Conservation (phyloP, 2,888 invertebrate genomes). For the Caenorhabditis macrosperma region DNA sequence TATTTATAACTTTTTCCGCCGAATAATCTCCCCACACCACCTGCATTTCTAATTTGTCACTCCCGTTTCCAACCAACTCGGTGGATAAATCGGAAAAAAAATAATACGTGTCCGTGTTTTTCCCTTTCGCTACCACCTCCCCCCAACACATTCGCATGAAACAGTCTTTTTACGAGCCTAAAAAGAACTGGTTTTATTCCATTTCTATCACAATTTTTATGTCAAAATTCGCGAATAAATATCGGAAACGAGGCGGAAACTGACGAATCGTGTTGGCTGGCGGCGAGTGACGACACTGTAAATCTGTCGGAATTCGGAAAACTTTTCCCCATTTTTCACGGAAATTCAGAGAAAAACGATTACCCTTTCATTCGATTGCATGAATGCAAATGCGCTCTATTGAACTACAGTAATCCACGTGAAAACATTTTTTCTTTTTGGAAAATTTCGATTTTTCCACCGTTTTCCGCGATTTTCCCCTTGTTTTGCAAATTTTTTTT, state of each 20-base stretch:
- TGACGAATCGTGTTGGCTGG: not conserved
- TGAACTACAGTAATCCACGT: not conserved
- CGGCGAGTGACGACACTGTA: too few species aligned
- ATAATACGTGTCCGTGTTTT: not conserved
- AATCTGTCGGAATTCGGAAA: not conserved
- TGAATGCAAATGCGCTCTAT: conserved; percentile 30
- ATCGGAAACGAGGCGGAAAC: not conserved
- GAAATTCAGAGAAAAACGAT: not conserved
- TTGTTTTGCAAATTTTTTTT: not conserved
- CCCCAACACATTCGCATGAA: not conserved
- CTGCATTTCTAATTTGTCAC: conserved; percentile 47
- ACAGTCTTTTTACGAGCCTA: not conserved
- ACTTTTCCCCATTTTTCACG: not conserved
- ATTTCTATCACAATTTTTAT: conserved; percentile 31
- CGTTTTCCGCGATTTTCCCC: not conserved
- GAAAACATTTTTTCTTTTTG: conserved; percentile 4
- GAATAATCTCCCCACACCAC: conserved; percentile 7
- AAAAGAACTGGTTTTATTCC: conserved; percentile 9
- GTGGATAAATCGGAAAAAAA: not conserved
- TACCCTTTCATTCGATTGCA: not conserved
- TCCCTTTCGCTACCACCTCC: not conserved
- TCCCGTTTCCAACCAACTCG: not conserved
- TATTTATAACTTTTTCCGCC: conserved; percentile 19
- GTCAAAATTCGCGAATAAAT: conserved; percentile 23
- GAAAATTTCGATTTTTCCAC: not conserved